phyloP scores from a whole-genome alignment of 2,888 invertebrate genomes.

The Lymantria dispar region DNA sequence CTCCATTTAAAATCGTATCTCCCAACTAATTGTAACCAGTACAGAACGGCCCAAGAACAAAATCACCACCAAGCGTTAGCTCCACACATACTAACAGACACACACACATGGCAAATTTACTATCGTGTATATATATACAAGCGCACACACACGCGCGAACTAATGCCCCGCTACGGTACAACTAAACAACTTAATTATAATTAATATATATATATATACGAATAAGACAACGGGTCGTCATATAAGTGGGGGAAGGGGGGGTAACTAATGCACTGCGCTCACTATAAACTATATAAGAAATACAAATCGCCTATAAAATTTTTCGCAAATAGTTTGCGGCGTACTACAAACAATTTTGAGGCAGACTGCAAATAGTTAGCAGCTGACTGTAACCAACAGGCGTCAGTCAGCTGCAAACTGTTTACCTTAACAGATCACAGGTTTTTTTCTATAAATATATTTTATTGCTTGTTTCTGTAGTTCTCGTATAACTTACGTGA shows the following conservation, averaged over 20 bases:
- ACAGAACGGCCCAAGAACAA: not conserved
- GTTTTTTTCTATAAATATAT: not conserved
- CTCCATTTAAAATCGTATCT: no score
- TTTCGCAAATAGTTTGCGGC: conserved; percentile 1
- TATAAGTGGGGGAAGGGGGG: not conserved
- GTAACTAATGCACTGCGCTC: conserved; percentile 12
- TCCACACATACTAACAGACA: conserved; percentile 7
- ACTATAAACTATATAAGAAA: conserved; percentile 2
- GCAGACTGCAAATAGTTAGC: not conserved
- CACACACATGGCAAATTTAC: conserved; percentile 2
- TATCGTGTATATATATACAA: conserved; percentile 9
- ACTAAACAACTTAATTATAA: conserved; percentile 11
- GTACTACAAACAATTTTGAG: not conserved
- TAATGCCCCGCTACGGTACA: conserved; percentile 7
- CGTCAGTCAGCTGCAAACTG: not conserved
- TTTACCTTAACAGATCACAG: not conserved
- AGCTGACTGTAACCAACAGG: not conserved
- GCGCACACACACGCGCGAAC: conserved; percentile 10
- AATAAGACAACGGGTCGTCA: not conserved
- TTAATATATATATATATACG: not conserved
- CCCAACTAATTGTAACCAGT: not conserved
- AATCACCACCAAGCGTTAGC: not conserved
- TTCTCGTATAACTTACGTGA: not conserved
- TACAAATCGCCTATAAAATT: not conserved
- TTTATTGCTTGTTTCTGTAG: not conserved